A percentile compares a stretch with the other conserved stretches of the same genome.
Conservation (phyloP, 1,140 invertebrate genomes). For the Caerostris darwini region DNA sequence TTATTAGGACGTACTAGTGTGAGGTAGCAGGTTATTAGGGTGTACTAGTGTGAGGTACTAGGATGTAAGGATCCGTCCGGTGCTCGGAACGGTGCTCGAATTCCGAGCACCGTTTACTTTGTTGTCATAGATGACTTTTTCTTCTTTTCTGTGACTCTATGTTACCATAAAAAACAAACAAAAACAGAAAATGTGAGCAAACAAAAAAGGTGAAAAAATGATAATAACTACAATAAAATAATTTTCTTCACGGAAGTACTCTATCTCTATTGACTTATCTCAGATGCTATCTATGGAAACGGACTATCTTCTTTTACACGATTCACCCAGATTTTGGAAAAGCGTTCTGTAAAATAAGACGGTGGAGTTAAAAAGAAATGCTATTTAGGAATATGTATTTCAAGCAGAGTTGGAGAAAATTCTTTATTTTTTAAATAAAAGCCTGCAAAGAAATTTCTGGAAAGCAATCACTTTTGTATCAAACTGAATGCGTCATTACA, state of each 20-base stretch:
- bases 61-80: too few relatives aligned
- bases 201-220: neutral
- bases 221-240: neutral
- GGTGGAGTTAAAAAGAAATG: neutral
- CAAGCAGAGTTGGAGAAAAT: neutral
- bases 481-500: neutral
- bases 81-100: too few relatives aligned
- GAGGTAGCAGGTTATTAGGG: too few relatives aligned
- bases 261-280: conserved; percentile 28
- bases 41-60: too few relatives aligned
- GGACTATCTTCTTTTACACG: neutral
- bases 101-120: too few relatives aligned
- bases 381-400: conserved; percentile 6
- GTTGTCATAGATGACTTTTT: too few relatives aligned
- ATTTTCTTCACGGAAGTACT: conserved; percentile 42
- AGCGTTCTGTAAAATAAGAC: conserved; percentile 12
- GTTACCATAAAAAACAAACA: too few relatives aligned
- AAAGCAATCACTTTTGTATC: conserved; percentile 18
- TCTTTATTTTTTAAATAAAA: conserved; percentile 2
- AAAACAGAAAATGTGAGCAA: neutral
- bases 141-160: too few relatives aligned
- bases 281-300: neutral
- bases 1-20: too few relatives aligned
- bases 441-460: neutral
- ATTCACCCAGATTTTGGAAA: conserved; percentile 31